A percentile compares a stretch with the other conserved stretches of the same genome.
phyloP scores from a whole-genome alignment of 2,797 vertebrate species.

The Neostethus bicornis region DNA sequence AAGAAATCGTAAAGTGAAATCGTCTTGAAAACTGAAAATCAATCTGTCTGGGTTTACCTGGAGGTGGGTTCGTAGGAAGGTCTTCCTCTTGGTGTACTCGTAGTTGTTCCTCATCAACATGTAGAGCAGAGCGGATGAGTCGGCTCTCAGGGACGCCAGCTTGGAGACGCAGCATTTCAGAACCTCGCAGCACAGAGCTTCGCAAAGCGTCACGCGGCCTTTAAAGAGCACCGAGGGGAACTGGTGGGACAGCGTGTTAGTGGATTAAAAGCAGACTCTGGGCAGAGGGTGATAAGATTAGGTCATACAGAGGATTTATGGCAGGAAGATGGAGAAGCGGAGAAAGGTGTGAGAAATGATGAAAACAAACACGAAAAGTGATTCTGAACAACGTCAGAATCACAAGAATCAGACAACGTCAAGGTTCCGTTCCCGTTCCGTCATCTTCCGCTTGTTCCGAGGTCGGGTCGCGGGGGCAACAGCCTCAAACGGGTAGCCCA shows the following conservation, averaged over 20 bases:
- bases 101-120: slow-evolving; percentile 97
- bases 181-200: slow-evolving; percentile 93
- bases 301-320: background rate
- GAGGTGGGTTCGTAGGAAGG: slow-evolving; percentile 92
- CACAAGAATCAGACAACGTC: no score
- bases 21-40: slow-evolving; percentile 5
- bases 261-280: slow-evolving; percentile 21
- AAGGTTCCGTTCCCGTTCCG: no score
- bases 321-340: background rate
- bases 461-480: no score
- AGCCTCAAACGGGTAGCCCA: no score
- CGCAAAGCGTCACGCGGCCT: slow-evolving; percentile 92
- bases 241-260: slow-evolving; percentile 64
- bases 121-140: slow-evolving; percentile 93
- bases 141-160: slow-evolving; percentile 86
- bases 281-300: slow-evolving; percentile 3
- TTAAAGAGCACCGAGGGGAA: slow-evolving; percentile 95
- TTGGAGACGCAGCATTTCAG: slow-evolving; percentile 96
- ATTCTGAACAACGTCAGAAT: no score
- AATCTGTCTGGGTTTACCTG: slow-evolving; percentile 79
- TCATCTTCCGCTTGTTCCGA: no score
- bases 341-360: background rate
- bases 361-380: background rate
- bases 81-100: slow-evolving; percentile 94
- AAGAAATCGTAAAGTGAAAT: background rate